Evolutionary conservation across 1,140 invertebrate species (phyloP).

Genomic region (Euura lappo): DNA sequence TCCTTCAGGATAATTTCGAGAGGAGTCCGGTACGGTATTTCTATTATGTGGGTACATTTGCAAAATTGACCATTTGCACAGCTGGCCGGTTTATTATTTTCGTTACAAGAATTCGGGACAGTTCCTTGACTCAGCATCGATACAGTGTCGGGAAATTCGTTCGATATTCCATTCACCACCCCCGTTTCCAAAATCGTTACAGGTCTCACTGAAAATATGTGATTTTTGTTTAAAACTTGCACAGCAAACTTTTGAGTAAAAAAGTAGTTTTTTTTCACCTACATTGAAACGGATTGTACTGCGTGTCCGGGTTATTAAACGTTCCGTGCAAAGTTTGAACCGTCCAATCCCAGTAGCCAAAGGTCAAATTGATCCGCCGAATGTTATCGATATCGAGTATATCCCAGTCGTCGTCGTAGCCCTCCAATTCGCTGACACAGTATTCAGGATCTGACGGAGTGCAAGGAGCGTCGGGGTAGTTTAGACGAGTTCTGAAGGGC

Average conservation of each 20-base stretch:
- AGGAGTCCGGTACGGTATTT: constrained; percentile 78
- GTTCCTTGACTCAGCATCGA: not conserved
- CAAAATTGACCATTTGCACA: constrained; percentile 77
- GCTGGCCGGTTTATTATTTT: constrained; percentile 75
- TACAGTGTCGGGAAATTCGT: constrained; percentile 4
- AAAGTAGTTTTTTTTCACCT: not conserved
- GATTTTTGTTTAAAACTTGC: no score
- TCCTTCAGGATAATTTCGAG: constrained; percentile 84
- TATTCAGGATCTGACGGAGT: not conserved
- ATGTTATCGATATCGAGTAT: not conserved
- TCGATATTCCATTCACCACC: not conserved
- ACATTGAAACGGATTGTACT: not conserved
- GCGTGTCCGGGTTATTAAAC: not conserved
- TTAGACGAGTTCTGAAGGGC: not conserved
- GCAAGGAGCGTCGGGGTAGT: not conserved
- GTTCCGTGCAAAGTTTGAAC: not conserved
- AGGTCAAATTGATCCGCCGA: not conserved
- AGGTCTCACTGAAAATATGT: not conserved
- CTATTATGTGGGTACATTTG: constrained; percentile 82
- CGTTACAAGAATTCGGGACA: constrained; percentile 54
- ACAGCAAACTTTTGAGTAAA: not conserved
- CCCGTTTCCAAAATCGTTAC: not conserved
- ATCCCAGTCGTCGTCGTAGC: not conserved
- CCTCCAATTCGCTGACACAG: not conserved
- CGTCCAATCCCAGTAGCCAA: not conserved